Conservation (phyloP, 2,797 vertebrate genomes). For the Holocentrus rufus region DNA sequence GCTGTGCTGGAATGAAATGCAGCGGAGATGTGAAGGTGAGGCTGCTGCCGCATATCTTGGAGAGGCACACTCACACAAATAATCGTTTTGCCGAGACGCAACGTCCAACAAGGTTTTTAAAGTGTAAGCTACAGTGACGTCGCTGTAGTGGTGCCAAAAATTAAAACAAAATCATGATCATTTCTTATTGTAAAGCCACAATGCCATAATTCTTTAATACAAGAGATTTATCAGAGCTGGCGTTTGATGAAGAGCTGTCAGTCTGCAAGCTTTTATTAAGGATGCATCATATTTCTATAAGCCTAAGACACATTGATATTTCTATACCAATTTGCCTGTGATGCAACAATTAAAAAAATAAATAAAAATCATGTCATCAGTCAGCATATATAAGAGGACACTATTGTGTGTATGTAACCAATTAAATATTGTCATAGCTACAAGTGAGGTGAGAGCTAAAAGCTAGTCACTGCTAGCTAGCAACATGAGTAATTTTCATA, state of each 20-base stretch:
- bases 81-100: background rate
- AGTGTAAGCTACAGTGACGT: background rate
- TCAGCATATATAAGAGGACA: too few species aligned
- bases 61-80: constrained; percentile 1
- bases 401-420: too few species aligned
- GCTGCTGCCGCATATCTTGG: constrained; percentile 19
- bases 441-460: background rate
- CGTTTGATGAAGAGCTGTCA: too few species aligned
- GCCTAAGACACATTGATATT: too few species aligned
- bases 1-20: constrained; percentile 64
- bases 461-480: constrained; percentile 24
- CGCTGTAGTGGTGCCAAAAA: background rate
- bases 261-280: too few species aligned
- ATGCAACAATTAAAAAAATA: too few species aligned
- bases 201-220: too few species aligned
- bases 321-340: too few species aligned
- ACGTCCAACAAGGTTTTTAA: constrained; percentile 1
- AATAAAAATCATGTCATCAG: too few species aligned
- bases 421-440: too few species aligned
- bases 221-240: too few species aligned
- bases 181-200: background rate
- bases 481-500: constrained; percentile 22
- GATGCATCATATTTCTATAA: too few species aligned
- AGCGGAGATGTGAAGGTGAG: constrained; percentile 63
- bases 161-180: background rate